A percentile compares a stretch with the other conserved stretches of the same genome.
Evolutionary conservation across 2,888 invertebrate species (phyloP).

Genomic region (Euproctis similis): DNA sequence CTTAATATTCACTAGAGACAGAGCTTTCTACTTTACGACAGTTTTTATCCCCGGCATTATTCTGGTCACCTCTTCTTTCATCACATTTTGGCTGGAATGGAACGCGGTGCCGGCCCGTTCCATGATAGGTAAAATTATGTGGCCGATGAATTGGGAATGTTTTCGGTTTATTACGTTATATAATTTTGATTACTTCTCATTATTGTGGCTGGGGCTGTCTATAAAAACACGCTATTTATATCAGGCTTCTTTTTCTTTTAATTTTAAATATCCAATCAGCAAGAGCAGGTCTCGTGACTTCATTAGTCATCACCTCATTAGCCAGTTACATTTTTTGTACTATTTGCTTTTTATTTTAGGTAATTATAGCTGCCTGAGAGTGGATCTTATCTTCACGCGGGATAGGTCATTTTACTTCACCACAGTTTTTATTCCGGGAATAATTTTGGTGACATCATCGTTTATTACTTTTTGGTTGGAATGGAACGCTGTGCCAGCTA

Average conservation of each 20-base stretch:
- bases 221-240: conserved; percentile 59
- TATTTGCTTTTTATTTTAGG: conserved; percentile 80
- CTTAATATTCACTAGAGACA: conserved; percentile 90
- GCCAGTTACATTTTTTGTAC: conserved; percentile 34
- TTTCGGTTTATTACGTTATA: conserved; percentile 59
- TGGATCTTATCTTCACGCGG: conserved; percentile 94
- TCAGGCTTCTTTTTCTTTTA: conserved; percentile 44
- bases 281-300: conserved; percentile 21
- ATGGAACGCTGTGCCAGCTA: conserved; percentile 97
- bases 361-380: conserved; percentile 96
- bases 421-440: conserved; percentile 97
- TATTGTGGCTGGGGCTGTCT: conserved; percentile 63
- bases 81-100: conserved; percentile 94
- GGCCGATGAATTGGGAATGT: conserved; percentile 47
- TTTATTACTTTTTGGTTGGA: conserved; percentile 98
- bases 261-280: too few relatives aligned
- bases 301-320: conserved; percentile 31
- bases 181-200: conserved; percentile 46
- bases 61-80: conserved; percentile 89
- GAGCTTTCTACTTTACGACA: conserved; percentile 93
- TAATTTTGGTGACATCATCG: conserved; percentile 96
- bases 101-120: conserved; percentile 92
- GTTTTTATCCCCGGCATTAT: conserved; percentile 94
- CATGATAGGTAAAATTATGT: conserved; percentile 90
- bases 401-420: conserved; percentile 98